These are phyloP conservation scores for Telmatochromis brichardi DNA, from an alignment of 2,113 vertebrate species.

Conservation along the genomic window DNA sequence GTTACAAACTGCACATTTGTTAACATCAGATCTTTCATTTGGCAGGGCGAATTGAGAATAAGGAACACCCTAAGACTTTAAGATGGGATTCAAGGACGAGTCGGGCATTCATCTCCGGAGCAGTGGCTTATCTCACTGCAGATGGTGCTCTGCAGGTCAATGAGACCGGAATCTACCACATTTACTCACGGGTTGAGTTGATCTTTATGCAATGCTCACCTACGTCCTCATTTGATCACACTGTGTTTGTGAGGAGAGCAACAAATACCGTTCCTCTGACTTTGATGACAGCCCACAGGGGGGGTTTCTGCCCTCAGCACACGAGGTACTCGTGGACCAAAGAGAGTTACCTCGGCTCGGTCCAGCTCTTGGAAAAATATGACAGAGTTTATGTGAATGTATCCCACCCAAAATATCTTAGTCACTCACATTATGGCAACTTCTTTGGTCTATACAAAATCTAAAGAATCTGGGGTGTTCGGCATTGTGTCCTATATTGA, in stretches of 20 bases:
- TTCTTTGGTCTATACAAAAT: slow-evolving; percentile 74
- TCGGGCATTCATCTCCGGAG: slow-evolving; percentile 65
- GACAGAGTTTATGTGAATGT: slow-evolving; percentile 66
- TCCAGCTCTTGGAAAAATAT: slow-evolving; percentile 20
- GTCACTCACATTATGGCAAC: slow-evolving; percentile 40
- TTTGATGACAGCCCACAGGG: slow-evolving; percentile 53
- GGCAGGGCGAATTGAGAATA: slow-evolving; percentile 21
- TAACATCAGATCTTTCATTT: not conserved
- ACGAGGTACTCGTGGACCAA: slow-evolving; percentile 17
- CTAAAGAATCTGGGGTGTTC: not conserved
- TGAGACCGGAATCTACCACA: slow-evolving; percentile 76
- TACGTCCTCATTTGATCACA: slow-evolving; percentile 55
- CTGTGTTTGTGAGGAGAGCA: slow-evolving; percentile 62
- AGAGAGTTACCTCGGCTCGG: slow-evolving; percentile 50
- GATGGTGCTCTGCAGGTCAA: slow-evolving; percentile 74
- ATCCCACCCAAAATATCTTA: slow-evolving; percentile 37
- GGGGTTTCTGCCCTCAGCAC: slow-evolving; percentile 36
- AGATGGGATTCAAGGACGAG: slow-evolving; percentile 73
- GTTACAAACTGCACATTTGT: not conserved
- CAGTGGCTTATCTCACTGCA: slow-evolving; percentile 60
- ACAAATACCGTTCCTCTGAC: fast-evolving
- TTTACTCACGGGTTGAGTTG: slow-evolving; percentile 82
- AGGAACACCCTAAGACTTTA: slow-evolving; percentile 18
- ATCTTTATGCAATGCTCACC: slow-evolving; percentile 60
- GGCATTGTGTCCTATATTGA: not conserved